These are phyloP conservation scores for Cerastoderma edule DNA, from an alignment of 2,888 invertebrate species.

Conservation along the genomic window DNA sequence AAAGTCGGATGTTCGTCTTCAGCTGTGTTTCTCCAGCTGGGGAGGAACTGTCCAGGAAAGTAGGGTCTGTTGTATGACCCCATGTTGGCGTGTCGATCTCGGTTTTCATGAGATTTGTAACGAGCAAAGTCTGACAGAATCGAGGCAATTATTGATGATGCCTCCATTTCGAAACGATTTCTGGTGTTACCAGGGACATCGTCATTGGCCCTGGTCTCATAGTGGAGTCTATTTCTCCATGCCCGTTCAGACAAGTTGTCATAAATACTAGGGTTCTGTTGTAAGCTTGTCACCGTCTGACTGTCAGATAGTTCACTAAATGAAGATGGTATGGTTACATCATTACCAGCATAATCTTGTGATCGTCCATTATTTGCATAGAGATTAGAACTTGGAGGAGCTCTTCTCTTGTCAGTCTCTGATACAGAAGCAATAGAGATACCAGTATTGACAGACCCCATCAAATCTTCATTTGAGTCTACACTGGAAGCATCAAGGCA, in stretches of 20 bases:
- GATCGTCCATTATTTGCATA: too few relatives aligned
- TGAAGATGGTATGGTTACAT: too few relatives aligned
- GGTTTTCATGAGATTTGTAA: background rate
- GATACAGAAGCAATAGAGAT: too few relatives aligned
- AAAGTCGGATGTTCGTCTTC: background rate
- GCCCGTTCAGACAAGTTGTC: constrained; percentile 27
- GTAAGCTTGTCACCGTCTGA: background rate
- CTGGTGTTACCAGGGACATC: background rate
- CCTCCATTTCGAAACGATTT: background rate
- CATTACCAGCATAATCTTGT: too few relatives aligned
- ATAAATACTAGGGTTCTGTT: constrained; percentile 30
- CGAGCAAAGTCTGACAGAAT: constrained; percentile 14
- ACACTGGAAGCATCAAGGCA: too few relatives aligned
- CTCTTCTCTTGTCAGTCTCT: too few relatives aligned
- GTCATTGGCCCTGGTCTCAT: background rate
- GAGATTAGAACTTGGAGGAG: too few relatives aligned
- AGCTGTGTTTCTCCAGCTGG: background rate
- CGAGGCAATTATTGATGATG: constrained; percentile 22
- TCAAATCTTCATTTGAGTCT: too few relatives aligned
- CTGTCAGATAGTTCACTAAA: background rate
- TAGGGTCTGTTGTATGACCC: background rate
- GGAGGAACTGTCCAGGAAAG: background rate
- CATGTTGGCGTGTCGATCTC: too few relatives aligned
- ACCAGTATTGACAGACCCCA: too few relatives aligned
- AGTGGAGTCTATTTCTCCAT: constrained; percentile 31